Evolutionary conservation across 2,888 invertebrate genomes (phyloP), one percentile per base, ranked within the genome.

Genomic region (Drosophila villosipedis): DNA sequence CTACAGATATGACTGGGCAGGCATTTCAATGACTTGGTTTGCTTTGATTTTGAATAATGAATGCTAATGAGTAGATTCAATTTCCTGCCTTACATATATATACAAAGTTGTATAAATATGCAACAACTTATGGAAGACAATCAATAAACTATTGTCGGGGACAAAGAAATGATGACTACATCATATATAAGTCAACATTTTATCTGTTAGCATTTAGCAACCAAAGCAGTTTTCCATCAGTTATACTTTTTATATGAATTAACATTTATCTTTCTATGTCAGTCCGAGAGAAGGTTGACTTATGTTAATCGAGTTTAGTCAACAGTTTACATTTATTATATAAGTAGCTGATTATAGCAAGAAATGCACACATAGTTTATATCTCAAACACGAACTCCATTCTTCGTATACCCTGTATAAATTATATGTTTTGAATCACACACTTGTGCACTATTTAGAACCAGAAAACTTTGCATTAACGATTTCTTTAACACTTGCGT

Each of bases 31-130:
- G 25, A 47, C 54, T 55, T 57, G 63, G 49, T 50, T 65, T 71
- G 60, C 25, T 55, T 59, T 35, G 64, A 10, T 22, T 30, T 25
- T 35, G 33, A 52, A 58, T 73, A 72, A 66, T 49, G 49, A 53
- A 68, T 64, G 62, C 58, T 68, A 69, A 80, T 70, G 52, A 63
- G 62, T 66, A 63, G 60, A 72, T 71, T 59, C 76, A 47, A 62
- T 59, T 59, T 59, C 37, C 50, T 30, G 47, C 14, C 22, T 28
- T n/a, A 25, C 49, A 30, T 10, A 30, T 35, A 30, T 22, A 25
- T 16, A 57, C 60, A 14, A 28, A 14, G 25, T 9, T 30, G 35
- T 22, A 25, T 16, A 33, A 55, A 28, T 61, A 52, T 19, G 16
- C 37, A 10, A 50, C 22, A 47, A 47, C 28, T 47, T 41, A 31